These are phyloP conservation scores for Drosophila malerkotliana DNA, from an alignment of 1,140 invertebrate species.

Conservation along the genomic window DNA sequence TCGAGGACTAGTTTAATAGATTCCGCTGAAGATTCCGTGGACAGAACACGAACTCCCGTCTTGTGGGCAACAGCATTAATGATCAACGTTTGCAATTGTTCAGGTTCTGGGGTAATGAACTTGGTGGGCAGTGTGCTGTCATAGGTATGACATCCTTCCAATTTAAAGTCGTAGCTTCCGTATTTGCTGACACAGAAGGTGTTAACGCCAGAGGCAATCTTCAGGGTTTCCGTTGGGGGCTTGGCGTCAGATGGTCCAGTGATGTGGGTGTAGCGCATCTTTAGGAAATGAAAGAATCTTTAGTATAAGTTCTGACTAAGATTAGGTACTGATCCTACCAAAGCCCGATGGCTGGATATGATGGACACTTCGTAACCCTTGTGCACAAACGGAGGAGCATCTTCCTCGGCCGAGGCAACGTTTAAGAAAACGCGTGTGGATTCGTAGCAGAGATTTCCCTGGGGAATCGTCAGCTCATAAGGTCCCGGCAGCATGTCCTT, in stretches of 20 bases:
- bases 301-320: too few species aligned
- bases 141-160: conserved; percentile 94
- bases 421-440: conserved; percentile 87
- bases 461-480: conserved; percentile 89
- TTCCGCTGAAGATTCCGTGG: conserved; percentile 76
- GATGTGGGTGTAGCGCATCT: conserved; percentile 74
- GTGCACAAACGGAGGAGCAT: conserved; percentile 90
- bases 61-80: conserved; percentile 85
- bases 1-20: conserved; percentile 79
- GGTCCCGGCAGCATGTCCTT: conserved; percentile 91
- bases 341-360: conserved; percentile 89
- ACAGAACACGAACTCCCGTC: conserved; percentile 82
- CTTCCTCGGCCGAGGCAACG: conserved; percentile 87
- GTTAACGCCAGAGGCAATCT: conserved; percentile 85
- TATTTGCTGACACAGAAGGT: conserved; percentile 88
- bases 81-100: conserved; percentile 70
- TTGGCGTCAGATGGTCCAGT: conserved; percentile 49
- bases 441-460: conserved; percentile 90
- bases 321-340: conserved; percentile 29
- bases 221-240: conserved; percentile 55
- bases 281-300: not conserved
- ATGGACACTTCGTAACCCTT: conserved; percentile 89
- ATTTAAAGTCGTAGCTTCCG: conserved; percentile 90
- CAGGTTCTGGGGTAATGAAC: conserved; percentile 71
- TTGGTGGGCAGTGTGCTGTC: conserved; percentile 82